Evolutionary conservation across 2,888 invertebrate genomes (phyloP).

Genomic region (Archips crataeganus): DNA sequence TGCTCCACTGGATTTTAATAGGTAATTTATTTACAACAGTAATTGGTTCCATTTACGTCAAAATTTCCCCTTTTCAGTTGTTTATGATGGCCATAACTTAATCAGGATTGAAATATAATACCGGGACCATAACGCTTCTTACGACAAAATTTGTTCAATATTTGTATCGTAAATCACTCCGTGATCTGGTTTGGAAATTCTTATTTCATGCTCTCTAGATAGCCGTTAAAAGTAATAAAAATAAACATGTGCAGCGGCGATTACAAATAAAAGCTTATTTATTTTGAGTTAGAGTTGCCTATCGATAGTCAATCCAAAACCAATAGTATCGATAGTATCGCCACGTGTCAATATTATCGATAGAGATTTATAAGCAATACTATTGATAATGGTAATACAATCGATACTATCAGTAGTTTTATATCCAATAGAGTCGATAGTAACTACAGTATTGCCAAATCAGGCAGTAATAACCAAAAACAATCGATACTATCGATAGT

Average conservation of each 20-base stretch:
- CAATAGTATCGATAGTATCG: too few species aligned
- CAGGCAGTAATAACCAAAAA: too few species aligned
- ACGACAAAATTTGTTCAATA: constrained; percentile 77
- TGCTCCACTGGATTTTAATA: constrained; percentile 35
- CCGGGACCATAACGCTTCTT: constrained; percentile 68
- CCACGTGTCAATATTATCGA: too few species aligned
- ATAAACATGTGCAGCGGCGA: not conserved
- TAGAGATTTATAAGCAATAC: too few species aligned
- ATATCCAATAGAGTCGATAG: too few species aligned
- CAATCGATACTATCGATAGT: too few species aligned
- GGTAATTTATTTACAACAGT: constrained; percentile 45
- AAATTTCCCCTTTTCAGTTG: constrained; percentile 61
- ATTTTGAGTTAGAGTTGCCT: not conserved
- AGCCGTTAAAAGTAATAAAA: constrained; percentile 8
- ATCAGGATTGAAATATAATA: constrained; percentile 69
- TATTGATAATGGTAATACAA: too few species aligned
- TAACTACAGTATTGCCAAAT: too few species aligned
- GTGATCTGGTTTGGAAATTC: constrained; percentile 63
- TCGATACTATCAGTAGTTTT: too few species aligned
- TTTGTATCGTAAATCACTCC: constrained; percentile 71
- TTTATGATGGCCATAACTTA: constrained; percentile 67
- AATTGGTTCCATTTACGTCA: constrained; percentile 64
- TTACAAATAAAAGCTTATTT: constrained; percentile 5
- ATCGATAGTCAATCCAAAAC: too few species aligned
- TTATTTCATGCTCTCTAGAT: constrained; percentile 16